Evolutionary conservation across 1,140 invertebrate genomes (phyloP), one percentile per base, ranked within the genome.

Genomic region (Planococcus citri): DNA sequence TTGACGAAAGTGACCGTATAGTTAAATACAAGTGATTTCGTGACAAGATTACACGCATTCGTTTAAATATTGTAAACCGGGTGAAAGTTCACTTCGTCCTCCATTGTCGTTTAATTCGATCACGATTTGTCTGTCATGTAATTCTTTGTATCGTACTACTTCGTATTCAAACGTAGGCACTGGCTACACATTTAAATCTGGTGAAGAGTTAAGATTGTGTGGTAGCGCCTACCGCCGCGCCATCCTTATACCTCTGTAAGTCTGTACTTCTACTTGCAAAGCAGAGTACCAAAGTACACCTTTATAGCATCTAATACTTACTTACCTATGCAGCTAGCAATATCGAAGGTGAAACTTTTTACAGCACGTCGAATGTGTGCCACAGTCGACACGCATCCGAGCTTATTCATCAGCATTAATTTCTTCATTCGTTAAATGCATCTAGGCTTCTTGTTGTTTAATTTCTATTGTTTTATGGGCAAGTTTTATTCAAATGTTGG

Each of bases 81-180:
- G 41, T 51, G 41, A 51, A 51, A 51, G 41, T 51, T 51, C 41
- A 51, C 41, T 51, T 51, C 41, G 41, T 51, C 41, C 41, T 51
- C 41, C 41, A 51, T 51, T 51, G 41, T 51, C 41, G 41, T 51
- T 51, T 51, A 51, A 51, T 51, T 51, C 41, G 41, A 51, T 51
- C 41, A 51, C 41, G 41, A 51, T 51, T 51, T 20, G 41, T 51
- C 41, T 20, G 41, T 51, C 41, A 51, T 51, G 41, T 51, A 51
- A 51, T 17, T 51, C 41, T 51, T 51, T 51, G n/a, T 51, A n/a
- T 51, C 17, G 6, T 51, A 51, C 41, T 17, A 51, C n/a, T 51
- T 51, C 41, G 41, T 51, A 51, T 51, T 51, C 41, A 51, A 17
- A 51, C n/a, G 41, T 51, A n/a, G n/a, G n/a, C n/a, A n/a, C n/a